These are phyloP conservation scores for Monochamus alternatus DNA, from an alignment of 2,888 invertebrate species.

Conservation along the genomic window DNA sequence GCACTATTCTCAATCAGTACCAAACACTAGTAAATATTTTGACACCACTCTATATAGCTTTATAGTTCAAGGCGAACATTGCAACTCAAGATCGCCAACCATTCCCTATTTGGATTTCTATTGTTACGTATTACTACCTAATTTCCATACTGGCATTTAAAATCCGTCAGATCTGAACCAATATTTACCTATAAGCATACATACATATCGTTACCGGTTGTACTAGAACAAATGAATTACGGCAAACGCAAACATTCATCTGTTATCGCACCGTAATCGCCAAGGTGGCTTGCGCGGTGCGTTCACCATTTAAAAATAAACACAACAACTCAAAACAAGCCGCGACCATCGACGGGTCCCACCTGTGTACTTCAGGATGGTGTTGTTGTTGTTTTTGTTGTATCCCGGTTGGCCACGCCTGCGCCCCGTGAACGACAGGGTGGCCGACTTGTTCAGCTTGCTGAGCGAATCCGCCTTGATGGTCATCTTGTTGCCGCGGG, in stretches of 20 bases:
- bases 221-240: background rate
- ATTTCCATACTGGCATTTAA: slow-evolving; percentile 13
- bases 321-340: slow-evolving; percentile 28
- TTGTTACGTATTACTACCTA: background rate
- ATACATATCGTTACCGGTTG: background rate
- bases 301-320: background rate
- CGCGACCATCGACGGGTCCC: slow-evolving; percentile 5
- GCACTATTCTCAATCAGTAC: too few relatives aligned
- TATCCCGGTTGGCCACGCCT: slow-evolving; percentile 21
- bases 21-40: background rate
- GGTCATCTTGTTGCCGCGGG: slow-evolving; percentile 62
- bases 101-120: slow-evolving; percentile 18
- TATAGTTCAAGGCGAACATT: background rate
- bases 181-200: background rate
- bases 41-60: background rate
- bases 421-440: slow-evolving; percentile 48
- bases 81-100: slow-evolving; percentile 6
- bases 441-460: slow-evolving; percentile 57
- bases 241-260: background rate
- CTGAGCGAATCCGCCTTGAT: slow-evolving; percentile 61
- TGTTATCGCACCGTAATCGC: background rate
- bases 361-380: slow-evolving; percentile 57
- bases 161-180: background rate
- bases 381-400: slow-evolving; percentile 51
- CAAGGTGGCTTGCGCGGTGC: background rate